These are phyloP conservation scores for Montipora foliosa DNA, from an alignment of 64 coral and sea anemone species.

Conservation along the genomic window DNA sequence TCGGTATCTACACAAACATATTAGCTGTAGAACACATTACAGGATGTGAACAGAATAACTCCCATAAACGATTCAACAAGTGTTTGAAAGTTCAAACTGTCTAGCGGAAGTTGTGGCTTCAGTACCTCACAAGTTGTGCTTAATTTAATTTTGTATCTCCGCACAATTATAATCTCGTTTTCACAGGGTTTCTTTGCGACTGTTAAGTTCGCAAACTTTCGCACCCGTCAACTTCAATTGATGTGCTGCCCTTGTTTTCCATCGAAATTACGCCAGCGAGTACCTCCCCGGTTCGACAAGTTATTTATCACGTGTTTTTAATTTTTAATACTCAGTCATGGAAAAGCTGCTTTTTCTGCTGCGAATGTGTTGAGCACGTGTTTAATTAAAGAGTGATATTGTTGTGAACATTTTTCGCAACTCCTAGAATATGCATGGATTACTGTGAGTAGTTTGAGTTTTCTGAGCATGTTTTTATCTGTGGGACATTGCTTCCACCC, in stretches of 20 bases:
- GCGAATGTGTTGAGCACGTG: conserved; percentile 15
- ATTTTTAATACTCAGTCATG: not conserved
- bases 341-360: not conserved
- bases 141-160: not conserved
- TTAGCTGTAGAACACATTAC: conserved; percentile 46
- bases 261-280: not conserved
- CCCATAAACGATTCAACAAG: conserved; percentile 47
- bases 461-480: conserved; percentile 3
- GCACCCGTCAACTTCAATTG: not conserved
- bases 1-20: not conserved
- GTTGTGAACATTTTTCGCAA: not conserved
- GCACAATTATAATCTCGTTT: conserved; percentile 24
- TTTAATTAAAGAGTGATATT: not conserved
- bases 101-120: not conserved
- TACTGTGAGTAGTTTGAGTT: not conserved
- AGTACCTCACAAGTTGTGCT: conserved; percentile 19
- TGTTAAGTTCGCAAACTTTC: not conserved
- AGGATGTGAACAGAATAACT: not conserved
- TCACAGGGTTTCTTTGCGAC: not conserved
- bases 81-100: not conserved
- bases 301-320: conserved; percentile 36
- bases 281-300: conserved; percentile 34
- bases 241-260: not conserved
- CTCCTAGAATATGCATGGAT: not conserved
- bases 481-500: not conserved